Evolutionary conservation across 1,140 invertebrate genomes (phyloP), one percentile per base, ranked within the genome.

Genomic region (Eumaeus atala): DNA sequence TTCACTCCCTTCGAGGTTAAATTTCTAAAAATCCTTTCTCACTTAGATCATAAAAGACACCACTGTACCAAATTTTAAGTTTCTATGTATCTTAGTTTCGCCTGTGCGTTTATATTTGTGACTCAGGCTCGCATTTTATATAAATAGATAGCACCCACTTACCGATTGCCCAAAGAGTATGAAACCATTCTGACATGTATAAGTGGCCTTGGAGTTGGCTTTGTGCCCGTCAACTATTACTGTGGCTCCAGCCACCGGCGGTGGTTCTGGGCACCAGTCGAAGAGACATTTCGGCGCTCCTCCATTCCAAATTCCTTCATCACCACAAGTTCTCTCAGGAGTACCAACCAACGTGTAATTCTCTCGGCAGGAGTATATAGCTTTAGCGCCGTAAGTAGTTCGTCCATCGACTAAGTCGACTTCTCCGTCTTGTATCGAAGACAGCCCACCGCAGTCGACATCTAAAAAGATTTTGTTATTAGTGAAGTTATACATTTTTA

Each of bases 321-420:
- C 91, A 0, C 89, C 89, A 77, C 97, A 98, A 16, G 87, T 89
- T n/a, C 96, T 83, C 64, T 90, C 91, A 21, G 91, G 88, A 18
- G 92, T 90, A 1, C 95, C 95, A 12, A 94, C 91, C 0, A 97
- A 79, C 0, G 94, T 96, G 77, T 95, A 95, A 75, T 97, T 97
- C 65, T 93, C 91, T 56, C 93, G 90, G 64, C 96, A 97, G 6
- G 89, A 88, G 72, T 96, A 97, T 14, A 90, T 75, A 1, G 93
- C 95, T 48, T 90, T 81, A 0, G 95, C 94, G 0, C 93, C 94
- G 70, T 92, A 91, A 0, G 94, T 95, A n/a, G 93, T 94, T 52
- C 93, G 86, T 0, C 90, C 85, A 54, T 95, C 90, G 1, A 91
- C 75, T 37, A 95, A 72, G 3, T 79, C 88, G 3, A 96, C 90